Evolutionary conservation across 92 coral and sea anemone species (phyloP).

Genomic region (Metridium senile): DNA sequence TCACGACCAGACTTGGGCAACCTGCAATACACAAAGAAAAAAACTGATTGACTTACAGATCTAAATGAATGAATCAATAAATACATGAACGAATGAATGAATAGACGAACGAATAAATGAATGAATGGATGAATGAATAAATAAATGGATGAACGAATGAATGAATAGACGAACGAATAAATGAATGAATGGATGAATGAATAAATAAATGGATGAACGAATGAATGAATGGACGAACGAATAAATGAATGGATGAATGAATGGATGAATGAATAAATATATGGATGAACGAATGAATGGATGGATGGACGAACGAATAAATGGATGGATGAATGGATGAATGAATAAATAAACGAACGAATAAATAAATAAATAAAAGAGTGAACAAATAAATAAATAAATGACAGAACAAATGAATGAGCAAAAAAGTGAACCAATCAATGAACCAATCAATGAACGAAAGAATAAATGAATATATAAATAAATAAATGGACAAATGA

Average conservation of each 20-base stretch:
- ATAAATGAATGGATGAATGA: neutral
- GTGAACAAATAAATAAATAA: neutral
- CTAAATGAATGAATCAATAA: neutral
- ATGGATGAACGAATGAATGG: neutral
- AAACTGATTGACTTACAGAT: neutral
- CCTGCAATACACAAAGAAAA: neutral
- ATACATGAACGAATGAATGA: neutral
- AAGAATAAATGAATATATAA: neutral
- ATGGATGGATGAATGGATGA: neutral
- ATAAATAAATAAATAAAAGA: too few species aligned
- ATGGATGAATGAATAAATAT: neutral
- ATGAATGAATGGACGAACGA: neutral
- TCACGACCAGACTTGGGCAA: slow-evolving; percentile 32
- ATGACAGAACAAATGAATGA: neutral
- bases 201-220: neutral
- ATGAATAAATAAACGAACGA: neutral
- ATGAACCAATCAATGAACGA: too few species aligned
- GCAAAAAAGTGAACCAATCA: neutral
- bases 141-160: neutral
- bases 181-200: neutral
- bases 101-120: neutral
- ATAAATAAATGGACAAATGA: neutral
- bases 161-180: neutral
- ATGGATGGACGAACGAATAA: neutral
- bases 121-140: neutral